phyloP scores from a whole-genome alignment of 1,140 invertebrate genomes.

The Drosophila fuyamai region DNA sequence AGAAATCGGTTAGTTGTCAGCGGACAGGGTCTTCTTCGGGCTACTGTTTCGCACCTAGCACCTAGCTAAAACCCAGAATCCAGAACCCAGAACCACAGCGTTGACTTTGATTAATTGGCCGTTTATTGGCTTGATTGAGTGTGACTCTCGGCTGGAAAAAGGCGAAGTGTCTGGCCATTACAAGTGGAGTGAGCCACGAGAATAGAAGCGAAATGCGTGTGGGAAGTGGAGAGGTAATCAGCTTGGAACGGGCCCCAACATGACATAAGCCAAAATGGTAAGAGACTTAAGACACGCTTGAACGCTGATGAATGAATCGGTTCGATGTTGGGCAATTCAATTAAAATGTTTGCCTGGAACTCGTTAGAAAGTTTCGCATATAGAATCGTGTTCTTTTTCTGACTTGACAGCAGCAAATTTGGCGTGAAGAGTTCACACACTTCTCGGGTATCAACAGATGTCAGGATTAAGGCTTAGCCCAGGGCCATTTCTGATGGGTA shows the following conservation, averaged over 20 bases:
- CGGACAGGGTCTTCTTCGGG: conserved; percentile 34
- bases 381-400: conserved; percentile 29
- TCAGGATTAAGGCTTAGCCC: conserved; percentile 11
- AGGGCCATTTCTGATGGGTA: background rate
- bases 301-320: conserved; percentile 38
- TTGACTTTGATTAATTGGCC: conserved; percentile 73
- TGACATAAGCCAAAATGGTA: conserved; percentile 72
- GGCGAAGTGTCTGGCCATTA: conserved; percentile 30
- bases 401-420: conserved; percentile 33
- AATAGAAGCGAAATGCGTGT: conserved; percentile 29
- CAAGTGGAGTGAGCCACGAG: conserved; percentile 39
- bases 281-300: conserved; percentile 39
- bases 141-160: conserved; percentile 3
- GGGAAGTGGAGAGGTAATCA: conserved; percentile 52
- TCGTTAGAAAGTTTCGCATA: conserved; percentile 53
- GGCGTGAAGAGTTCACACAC: conserved; percentile 32
- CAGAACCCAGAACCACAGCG: conserved; percentile 1
- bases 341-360: conserved; percentile 50
- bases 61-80: background rate
- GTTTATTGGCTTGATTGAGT: conserved; percentile 67
- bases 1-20: conserved; percentile 31
- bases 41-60: conserved; percentile 15
- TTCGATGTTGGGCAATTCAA: conserved; percentile 39
- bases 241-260: conserved; percentile 49
- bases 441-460: conserved; percentile 41